phyloP scores from a whole-genome alignment of 2,888 invertebrate species.

The Acrobasis consociella region DNA sequence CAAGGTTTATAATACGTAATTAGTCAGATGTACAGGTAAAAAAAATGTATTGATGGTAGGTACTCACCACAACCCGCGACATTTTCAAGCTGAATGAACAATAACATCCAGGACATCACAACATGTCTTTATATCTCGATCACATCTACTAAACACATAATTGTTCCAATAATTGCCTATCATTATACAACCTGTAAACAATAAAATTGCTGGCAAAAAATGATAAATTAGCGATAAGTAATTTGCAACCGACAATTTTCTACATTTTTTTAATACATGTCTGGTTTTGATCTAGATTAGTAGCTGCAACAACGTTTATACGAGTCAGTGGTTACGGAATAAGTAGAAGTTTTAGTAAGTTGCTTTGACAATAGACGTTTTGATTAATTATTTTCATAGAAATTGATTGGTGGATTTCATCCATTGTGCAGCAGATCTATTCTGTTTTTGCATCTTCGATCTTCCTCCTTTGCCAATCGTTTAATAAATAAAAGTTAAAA shows the following conservation, averaged over 20 bases:
- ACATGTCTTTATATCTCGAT: conserved; percentile 8
- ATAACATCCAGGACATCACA: not conserved
- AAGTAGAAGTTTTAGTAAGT: too few relatives aligned
- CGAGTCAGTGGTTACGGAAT: too few relatives aligned
- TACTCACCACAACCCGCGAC: conserved; percentile 48
- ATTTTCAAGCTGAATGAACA: conserved; percentile 31
- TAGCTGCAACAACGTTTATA: not conserved
- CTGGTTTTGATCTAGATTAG: not conserved
- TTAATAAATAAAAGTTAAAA: too few relatives aligned
- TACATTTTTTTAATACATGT: not conserved
- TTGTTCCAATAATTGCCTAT: not conserved
- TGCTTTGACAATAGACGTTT: not conserved
- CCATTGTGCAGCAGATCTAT: too few relatives aligned
- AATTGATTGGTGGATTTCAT: not conserved
- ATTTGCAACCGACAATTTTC: not conserved
- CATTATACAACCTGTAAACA: conserved; percentile 5
- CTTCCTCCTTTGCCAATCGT: too few relatives aligned
- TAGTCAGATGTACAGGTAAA: too few relatives aligned
- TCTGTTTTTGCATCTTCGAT: too few relatives aligned
- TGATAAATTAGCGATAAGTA: not conserved
- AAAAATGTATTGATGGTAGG: too few relatives aligned
- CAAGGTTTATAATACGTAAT: too few relatives aligned
- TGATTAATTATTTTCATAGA: not conserved
- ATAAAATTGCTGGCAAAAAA: conserved; percentile 18
- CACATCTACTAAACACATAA: not conserved